Conservation (phyloP, 2,113 vertebrate genomes). For the Dicaeum eximium region DNA sequence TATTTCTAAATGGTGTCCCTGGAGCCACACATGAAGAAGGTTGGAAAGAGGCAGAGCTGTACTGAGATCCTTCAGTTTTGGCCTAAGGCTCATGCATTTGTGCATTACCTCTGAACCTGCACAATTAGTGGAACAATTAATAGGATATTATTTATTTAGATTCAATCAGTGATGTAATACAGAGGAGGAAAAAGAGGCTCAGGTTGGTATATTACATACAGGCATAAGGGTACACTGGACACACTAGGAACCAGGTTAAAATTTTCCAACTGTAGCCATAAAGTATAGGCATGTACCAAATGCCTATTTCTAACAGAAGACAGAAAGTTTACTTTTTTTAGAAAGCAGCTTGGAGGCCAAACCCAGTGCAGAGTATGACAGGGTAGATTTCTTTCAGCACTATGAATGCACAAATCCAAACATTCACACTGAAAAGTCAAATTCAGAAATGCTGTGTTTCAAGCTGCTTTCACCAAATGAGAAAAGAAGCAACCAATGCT, state of each 20-base stretch:
- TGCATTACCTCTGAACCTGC: not conserved
- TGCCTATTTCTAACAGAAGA: not conserved
- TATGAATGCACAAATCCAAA: not conserved
- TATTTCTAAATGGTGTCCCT: not conserved
- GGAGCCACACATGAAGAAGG: not conserved
- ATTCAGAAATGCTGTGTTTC: not conserved
- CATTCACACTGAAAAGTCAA: not conserved
- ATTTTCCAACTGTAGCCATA: not conserved
- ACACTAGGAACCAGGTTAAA: not conserved
- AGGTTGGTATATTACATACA: not conserved
- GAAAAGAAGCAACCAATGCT: not conserved
- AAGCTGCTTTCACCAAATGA: not conserved
- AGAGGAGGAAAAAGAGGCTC: not conserved
- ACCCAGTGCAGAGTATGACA: not conserved
- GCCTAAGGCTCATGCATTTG: rapidly evolving
- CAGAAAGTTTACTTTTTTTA: not conserved
- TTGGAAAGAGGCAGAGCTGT: not conserved
- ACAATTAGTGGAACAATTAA: not conserved
- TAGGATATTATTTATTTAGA: not conserved
- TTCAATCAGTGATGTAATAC: not conserved
- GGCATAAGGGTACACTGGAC: not conserved
- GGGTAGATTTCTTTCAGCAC: not conserved
- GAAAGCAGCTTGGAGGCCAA: not conserved
- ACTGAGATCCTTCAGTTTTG: not conserved
- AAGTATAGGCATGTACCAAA: not conserved